Evolutionary conservation across 1,140 invertebrate species (phyloP).

Genomic region (Coptotermes formosanus): DNA sequence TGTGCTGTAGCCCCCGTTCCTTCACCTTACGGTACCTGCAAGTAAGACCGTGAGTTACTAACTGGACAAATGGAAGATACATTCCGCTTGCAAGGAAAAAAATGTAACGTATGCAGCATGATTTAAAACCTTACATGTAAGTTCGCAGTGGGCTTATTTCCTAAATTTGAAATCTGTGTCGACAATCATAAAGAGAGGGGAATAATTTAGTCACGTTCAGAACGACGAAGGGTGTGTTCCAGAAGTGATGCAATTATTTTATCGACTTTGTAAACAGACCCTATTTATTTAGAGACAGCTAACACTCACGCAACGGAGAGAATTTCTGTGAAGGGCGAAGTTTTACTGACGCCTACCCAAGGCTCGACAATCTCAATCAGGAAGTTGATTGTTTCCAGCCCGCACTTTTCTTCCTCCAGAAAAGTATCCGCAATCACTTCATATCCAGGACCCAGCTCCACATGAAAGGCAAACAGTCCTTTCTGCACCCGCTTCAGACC

Average conservation of each 20-base stretch:
- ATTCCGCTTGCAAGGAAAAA: too few relatives aligned
- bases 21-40: conserved; percentile 28
- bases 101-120: too few relatives aligned
- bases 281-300: background rate
- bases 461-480: conserved; percentile 63
- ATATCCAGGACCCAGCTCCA: conserved; percentile 43
- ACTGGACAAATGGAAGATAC: background rate
- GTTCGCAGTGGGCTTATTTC: too few relatives aligned
- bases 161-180: too few relatives aligned
- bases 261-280: too few relatives aligned
- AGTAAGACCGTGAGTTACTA: background rate
- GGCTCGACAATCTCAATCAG: conserved; percentile 26
- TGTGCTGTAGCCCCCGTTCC: conserved; percentile 29
- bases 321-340: conserved; percentile 60
- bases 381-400: conserved; percentile 48
- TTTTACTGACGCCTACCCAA: conserved; percentile 48
- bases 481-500: conserved; percentile 56
- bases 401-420: conserved; percentile 64
- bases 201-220: too few relatives aligned
- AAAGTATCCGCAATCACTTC: conserved; percentile 63
- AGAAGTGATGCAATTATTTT: too few relatives aligned
- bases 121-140: too few relatives aligned
- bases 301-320: conserved; percentile 50
- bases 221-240: too few relatives aligned
- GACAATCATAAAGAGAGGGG: too few relatives aligned